Percentiles rank a stretch among this genome's conserved stretches.
phyloP scores from a whole-genome alignment of 2,888 invertebrate genomes.

The Cheilosia impressa region DNA sequence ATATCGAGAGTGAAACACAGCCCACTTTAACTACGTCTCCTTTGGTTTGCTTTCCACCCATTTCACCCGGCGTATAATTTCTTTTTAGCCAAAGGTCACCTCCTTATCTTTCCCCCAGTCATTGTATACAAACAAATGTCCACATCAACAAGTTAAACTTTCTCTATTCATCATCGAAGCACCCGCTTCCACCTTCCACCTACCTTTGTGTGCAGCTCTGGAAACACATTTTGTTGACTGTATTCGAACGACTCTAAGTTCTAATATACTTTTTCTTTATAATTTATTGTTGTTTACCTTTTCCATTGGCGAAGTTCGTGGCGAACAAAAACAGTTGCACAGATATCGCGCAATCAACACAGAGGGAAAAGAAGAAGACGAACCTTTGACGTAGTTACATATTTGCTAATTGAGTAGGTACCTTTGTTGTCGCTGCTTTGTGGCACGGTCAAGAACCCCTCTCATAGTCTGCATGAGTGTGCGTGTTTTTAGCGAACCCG shows the following conservation, averaged over 20 bases:
- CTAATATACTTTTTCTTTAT: not conserved
- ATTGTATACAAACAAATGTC: conserved; percentile 10
- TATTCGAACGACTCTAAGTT: not conserved
- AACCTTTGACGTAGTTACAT: conserved; percentile 35
- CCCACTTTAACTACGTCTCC: not conserved
- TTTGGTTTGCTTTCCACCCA: not conserved
- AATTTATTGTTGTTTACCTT: conserved; percentile 60
- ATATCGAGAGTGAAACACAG: too few relatives aligned
- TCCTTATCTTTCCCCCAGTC: not conserved
- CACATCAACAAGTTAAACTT: conserved; percentile 33
- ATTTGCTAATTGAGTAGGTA: conserved; percentile 34
- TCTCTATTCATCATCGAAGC: not conserved
- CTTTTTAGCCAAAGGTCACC: conserved; percentile 7
- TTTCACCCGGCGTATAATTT: not conserved
- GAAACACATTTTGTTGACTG: not conserved
- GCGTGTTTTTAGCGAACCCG: not conserved
- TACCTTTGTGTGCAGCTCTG: not conserved
- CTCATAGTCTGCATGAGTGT: not conserved
- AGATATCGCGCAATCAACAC: conserved; percentile 23
- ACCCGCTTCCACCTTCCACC: not conserved
- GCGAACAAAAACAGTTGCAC: conserved; percentile 13
- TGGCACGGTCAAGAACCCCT: conserved; percentile 51
- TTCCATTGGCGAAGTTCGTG: conserved; percentile 57
- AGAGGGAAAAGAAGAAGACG: not conserved
- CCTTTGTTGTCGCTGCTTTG: conserved; percentile 1